Base-by-base conservation (phyloP, 2,888 invertebrate genomes). In the Meandrusa payeni region DNA sequence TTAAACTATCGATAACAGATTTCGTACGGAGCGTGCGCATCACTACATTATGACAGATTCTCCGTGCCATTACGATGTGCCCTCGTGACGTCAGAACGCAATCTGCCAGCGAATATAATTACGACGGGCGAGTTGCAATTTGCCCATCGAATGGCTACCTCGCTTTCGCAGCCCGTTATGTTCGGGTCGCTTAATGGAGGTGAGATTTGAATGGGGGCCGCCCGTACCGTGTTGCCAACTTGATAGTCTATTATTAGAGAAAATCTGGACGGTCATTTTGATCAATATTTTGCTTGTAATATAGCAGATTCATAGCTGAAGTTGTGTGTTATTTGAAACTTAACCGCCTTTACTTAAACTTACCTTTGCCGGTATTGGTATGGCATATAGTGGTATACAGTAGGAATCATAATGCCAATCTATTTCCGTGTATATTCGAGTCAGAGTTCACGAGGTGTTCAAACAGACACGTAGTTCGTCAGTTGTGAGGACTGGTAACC, bases 71-170 rank as follows among this genome's bases (percentile, higher is more conserved):
- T 37, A 36, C 36, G 24, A n/a, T 17, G 5, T 6, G 5, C 28
- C 29, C 23, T 31, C 28, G 41, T 32, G 26, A 37, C 37, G 31
- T 37, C 26, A 32, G 17, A 31, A 41, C 41, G 47, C 55, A 57
- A 56, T 57, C 56, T 54, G 54, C 39, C 50, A 40, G 38, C 47
- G 48, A 61, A 61, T 57, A 56, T 55, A 57, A 61, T 61, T 57
- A 61, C 50, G 46, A 28, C 42, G 51, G 54, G 50, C 53, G 53
- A 47, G 57, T 55, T 54, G 55, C 58, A 59, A 59, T 61, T 58
- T 59, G 54, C 51, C 41, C 50, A 51, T 54, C 44, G 48, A 45
- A 46, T 52, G 50, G 46, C 45, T 46, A 48, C 38, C 39, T 31
- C 36, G 17, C 27, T 22, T 23, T 31, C 17, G 31, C 41, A 37